Percentiles rank a stretch among this genome's conserved stretches.
phyloP scores from a whole-genome alignment of 2,113 vertebrate species.

The Ariopsis seemanni region DNA sequence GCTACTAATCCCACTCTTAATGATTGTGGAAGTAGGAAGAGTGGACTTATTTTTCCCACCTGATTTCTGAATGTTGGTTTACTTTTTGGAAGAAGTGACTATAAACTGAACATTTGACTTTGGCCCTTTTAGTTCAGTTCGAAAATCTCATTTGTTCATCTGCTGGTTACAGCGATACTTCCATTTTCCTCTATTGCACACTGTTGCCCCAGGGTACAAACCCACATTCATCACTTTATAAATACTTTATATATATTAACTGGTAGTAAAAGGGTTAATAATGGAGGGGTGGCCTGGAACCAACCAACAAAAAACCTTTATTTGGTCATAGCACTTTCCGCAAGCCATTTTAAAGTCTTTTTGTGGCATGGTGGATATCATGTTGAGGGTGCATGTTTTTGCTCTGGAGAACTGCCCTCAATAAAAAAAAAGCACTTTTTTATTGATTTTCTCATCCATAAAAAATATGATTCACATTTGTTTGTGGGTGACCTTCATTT shows the following conservation, averaged over 20 bases:
- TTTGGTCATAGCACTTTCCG: neutral
- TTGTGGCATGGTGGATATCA: neutral
- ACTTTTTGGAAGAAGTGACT: neutral
- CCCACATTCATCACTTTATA: neutral
- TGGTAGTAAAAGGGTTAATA: neutral
- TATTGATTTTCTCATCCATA: neutral
- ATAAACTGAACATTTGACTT: neutral
- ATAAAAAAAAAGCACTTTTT: neutral
- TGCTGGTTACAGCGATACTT: too few species aligned
- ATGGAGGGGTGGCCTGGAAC: neutral
- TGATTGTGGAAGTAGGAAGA: neutral
- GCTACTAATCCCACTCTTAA: neutral
- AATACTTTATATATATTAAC: neutral
- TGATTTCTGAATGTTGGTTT: neutral
- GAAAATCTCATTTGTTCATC: neutral
- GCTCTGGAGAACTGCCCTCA: neutral
- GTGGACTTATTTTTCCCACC: neutral
- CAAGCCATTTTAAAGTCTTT: neutral
- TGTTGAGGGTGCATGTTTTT: neutral
- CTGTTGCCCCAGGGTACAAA: neutral
- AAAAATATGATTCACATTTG: neutral
- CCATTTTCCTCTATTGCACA: neutral
- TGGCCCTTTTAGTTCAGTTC: neutral
- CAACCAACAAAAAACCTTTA: neutral
- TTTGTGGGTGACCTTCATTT: neutral